phyloP scores from a whole-genome alignment of 2,113 vertebrate species.

The Centrocercus urophasianus region DNA sequence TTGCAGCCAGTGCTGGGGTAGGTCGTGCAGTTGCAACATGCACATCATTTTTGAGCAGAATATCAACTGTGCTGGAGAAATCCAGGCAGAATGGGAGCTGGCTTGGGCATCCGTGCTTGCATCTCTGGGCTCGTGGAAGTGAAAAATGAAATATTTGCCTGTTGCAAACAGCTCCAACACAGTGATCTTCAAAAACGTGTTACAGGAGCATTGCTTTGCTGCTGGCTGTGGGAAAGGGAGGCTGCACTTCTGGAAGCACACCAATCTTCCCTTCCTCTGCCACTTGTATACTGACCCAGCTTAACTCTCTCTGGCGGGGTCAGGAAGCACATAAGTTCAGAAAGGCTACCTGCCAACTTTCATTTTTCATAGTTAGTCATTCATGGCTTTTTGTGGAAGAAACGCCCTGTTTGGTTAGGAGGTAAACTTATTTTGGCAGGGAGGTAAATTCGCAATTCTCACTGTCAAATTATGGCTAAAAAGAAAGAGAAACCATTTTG shows the following conservation, averaged over 20 bases:
- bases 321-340: conserved; percentile 51
- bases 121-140: conserved; percentile 64
- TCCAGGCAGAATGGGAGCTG: conserved; percentile 57
- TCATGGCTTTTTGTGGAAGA: conserved; percentile 62
- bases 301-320: conserved; percentile 57
- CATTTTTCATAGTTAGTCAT: conserved; percentile 64
- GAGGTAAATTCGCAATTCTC: conserved; percentile 61
- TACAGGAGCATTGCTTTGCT: background rate
- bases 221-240: background rate
- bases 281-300: conserved; percentile 16
- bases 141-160: conserved; percentile 68
- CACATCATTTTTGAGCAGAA: conserved; percentile 51
- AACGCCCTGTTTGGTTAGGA: conserved; percentile 61
- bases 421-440: conserved; percentile 71
- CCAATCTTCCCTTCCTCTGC: background rate
- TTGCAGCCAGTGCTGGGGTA: conserved; percentile 55
- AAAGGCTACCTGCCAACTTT: conserved; percentile 58
- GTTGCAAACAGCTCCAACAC: conserved; percentile 58
- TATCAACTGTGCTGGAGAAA: conserved; percentile 34
- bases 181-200: conserved; percentile 65
- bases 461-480: conserved; percentile 71
- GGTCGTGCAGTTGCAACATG: conserved; percentile 57
- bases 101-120: conserved; percentile 29
- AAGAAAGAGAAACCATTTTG: conserved; percentile 72
- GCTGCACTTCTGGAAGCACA: conserved; percentile 26